Evolutionary conservation across 2,888 invertebrate genomes (phyloP), one percentile per base, ranked within the genome.

Genomic region (Dolichopus griseipennis): DNA sequence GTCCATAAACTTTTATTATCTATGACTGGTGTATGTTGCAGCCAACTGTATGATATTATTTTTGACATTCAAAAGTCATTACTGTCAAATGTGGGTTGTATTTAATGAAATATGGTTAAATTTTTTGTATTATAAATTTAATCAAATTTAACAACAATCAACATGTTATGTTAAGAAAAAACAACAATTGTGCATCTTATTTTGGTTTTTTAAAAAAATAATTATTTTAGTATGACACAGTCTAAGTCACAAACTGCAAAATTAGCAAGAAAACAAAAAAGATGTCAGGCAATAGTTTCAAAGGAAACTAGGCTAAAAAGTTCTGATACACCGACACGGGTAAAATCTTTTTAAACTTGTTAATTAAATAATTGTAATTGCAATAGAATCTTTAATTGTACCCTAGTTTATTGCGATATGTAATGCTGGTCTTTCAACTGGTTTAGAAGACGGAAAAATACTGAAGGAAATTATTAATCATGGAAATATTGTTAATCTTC

Each of bases 381-480:
- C n/a, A n/a, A n/a, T n/a, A n/a, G 5, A 12, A 22, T 64, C n/a
- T n/a, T n/a, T n/a, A n/a, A n/a, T n/a, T n/a, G n/a, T 20, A 61
- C 52, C 12, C 15, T 64, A 76, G 76, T 69, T 69, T 62, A 20
- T 82, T 41, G 78, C 73, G 1, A 92, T 96, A n/a, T 91, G 92
- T 74, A 96, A 96, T 82, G 91, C 89, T 34, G 96, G 96, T 1
- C 85, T 95, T 70, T 90, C 90, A 2, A 93, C 91, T 72, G 92
- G 93, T 7, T 82, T 93, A 27, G 83, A 86, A 7, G 87, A 90
- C 77, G 87, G 89, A 75, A 77, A 82, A 65, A 75, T 95, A 12
- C 76, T 87, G 7, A 77, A 83, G 63, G 77, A 86, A 7, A 85
- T 88, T 67, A 75, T 80, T 6, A 75, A 82, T 68, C 82, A 83